phyloP scores from a whole-genome alignment of 2,888 invertebrate species.

The Andrena flavipes region DNA sequence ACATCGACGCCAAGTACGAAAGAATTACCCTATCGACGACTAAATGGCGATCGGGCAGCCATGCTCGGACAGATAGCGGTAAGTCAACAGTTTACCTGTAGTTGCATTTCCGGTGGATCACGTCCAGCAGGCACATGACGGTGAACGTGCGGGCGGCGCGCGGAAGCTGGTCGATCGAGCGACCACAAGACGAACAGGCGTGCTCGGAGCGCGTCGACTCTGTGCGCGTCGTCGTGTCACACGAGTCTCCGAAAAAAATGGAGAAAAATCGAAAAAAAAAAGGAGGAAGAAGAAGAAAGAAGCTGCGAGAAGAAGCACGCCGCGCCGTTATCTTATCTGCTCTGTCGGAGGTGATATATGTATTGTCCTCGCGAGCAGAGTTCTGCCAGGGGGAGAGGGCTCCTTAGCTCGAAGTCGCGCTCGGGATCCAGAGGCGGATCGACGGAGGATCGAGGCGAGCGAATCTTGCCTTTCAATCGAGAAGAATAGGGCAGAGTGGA shows the following conservation, averaged over 20 bases:
- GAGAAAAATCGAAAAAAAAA: neutral
- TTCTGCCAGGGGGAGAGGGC: neutral
- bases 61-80: neutral
- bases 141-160: conserved; percentile 25
- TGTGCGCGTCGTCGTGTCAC: neutral
- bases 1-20: neutral
- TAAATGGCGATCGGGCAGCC: neutral
- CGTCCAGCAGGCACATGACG: conserved; percentile 60
- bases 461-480: neutral
- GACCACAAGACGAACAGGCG: conserved; percentile 34
- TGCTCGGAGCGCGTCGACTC: conserved; percentile 1
- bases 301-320: conserved; percentile 37
- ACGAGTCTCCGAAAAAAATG: neutral
- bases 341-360: conserved; percentile 44
- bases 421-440: no score
- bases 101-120: conserved; percentile 48
- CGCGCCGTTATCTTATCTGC: conserved; percentile 75
- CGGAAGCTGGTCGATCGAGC: conserved; percentile 45
- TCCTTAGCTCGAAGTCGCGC: conserved; percentile 24
- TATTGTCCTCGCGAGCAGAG: conserved; percentile 8
- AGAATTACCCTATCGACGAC: neutral
- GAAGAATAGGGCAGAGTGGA: neutral
- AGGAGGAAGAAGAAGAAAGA: conserved; percentile 46
- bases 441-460: neutral
- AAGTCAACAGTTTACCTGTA: conserved; percentile 60